Percentiles rank a stretch among this genome's conserved stretches.
phyloP scores from a whole-genome alignment of 2,888 invertebrate genomes.

The Allophyes oxyacanthae region DNA sequence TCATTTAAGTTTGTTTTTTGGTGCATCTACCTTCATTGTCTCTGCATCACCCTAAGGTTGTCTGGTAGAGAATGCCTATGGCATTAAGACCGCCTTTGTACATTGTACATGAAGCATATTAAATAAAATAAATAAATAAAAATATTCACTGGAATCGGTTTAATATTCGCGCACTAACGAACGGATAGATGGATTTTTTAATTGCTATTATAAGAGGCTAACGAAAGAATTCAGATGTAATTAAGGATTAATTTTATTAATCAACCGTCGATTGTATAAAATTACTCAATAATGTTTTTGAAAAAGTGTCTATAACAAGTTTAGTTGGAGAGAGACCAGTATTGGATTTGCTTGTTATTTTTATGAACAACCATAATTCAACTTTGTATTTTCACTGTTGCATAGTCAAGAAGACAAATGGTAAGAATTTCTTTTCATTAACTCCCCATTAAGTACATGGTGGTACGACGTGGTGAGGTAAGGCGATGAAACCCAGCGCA shows the following conservation, averaged over 20 bases:
- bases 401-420: constrained; percentile 75
- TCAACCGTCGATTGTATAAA: constrained; percentile 68
- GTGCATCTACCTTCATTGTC: too few species aligned
- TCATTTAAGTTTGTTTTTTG: too few species aligned
- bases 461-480: constrained; percentile 65
- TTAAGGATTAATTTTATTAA: constrained; percentile 61
- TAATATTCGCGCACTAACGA: constrained; percentile 38
- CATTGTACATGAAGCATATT: too few species aligned
- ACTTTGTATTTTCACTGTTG: constrained; percentile 65
- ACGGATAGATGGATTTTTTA: constrained; percentile 18
- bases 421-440: constrained; percentile 80
- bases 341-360: constrained; percentile 59
- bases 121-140: neutral
- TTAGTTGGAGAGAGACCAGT: constrained; percentile 50
- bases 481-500: constrained; percentile 78
- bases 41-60: too few species aligned
- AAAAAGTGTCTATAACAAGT: constrained; percentile 41
- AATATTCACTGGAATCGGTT: constrained; percentile 12
- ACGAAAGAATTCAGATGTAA: constrained; percentile 33
- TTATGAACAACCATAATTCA: constrained; percentile 62
- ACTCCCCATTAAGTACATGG: constrained; percentile 73
- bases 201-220: constrained; percentile 28
- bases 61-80: too few species aligned
- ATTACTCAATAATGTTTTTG: constrained; percentile 58
- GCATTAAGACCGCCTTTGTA: too few species aligned